Base-by-base conservation (phyloP, 2,888 invertebrate genomes). In the Napeogenes inachia region DNA sequence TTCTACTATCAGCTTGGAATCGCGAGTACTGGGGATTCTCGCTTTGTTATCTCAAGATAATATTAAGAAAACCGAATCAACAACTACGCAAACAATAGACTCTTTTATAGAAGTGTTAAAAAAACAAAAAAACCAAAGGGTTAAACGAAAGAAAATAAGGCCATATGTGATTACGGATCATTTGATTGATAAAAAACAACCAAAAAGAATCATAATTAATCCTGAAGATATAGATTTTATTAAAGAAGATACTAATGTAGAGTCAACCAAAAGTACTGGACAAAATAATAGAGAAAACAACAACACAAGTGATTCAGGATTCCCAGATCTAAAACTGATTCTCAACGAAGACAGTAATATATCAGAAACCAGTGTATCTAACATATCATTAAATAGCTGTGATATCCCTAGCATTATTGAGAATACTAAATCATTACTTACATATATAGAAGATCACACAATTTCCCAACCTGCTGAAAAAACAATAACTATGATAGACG, bases 1-100 rank as follows among this genome's bases (percentile, higher is more conserved):
- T 57, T 84, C 87, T 0, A 77, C 88, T 0, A 75, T 85, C 0
- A 84, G 72, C 50, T 78, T 79, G 10, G 86, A 88, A 54, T 66
- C 81, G 2, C 85, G 81, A 71, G 72, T 88, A 0, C 71, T 81
- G 0, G 83, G 78, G 0, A 80, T 89, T 2, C 63, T 84, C 3
- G 75, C 87, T 0, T 61, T 89, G 2, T 62, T 89, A 1, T 82
- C 79, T 0, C 59, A 4, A 35, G 12, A 12, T 12, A 61, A 60
- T 33, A 33, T 35, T 21, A 56, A 57, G 30, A 46, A 53, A 2
- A 13, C 42, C 5, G 55, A 8, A 13, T 56, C 47, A 13, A 54
- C 64, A 2, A 60, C 54, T 13, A 47, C 63, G 50, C 89, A 88
- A 59, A 87, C 87, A 0, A 67, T 75, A 0, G 80, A 82, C 32